Evolutionary conservation across 1,140 invertebrate species (phyloP).

Genomic region (Drusus annulatus): DNA sequence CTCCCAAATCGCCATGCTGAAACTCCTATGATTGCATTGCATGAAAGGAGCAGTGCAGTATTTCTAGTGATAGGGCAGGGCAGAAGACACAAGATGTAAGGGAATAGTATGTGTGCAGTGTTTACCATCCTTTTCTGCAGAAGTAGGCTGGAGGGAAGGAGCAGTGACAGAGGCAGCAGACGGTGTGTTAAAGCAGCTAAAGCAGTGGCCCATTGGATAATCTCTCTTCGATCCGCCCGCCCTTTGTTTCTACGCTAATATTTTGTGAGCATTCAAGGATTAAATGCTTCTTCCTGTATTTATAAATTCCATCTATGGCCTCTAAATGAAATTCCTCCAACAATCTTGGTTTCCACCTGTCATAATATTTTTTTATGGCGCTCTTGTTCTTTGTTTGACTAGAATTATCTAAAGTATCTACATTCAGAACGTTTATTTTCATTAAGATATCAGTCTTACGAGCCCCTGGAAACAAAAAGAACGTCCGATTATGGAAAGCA

Average conservation of each 20-base stretch:
- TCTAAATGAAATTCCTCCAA: slow-evolving; percentile 42
- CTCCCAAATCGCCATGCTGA: no score
- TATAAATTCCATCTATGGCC: slow-evolving; percentile 39
- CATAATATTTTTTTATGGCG: slow-evolving; percentile 52
- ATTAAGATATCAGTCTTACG: slow-evolving; percentile 57
- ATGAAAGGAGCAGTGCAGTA: no score
- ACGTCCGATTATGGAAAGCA: not conserved
- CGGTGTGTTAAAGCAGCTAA: slow-evolving; percentile 82
- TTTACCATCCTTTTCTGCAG: slow-evolving; percentile 77
- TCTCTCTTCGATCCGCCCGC: slow-evolving; percentile 51
- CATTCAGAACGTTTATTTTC: slow-evolving; percentile 50
- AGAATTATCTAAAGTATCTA: slow-evolving; percentile 57
- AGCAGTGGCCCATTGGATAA: slow-evolving; percentile 85
- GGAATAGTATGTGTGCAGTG: no score
- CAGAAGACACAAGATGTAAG: no score
- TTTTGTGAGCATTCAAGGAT: slow-evolving; percentile 39
- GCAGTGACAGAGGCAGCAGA: slow-evolving; percentile 73
- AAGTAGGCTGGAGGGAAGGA: slow-evolving; percentile 67
- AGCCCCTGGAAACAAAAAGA: slow-evolving; percentile 52
- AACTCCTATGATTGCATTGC: no score
- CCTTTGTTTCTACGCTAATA: slow-evolving; percentile 41
- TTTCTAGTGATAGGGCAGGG: no score
- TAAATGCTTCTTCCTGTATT: slow-evolving; percentile 36
- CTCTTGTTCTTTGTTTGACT: slow-evolving; percentile 51
- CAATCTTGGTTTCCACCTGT: slow-evolving; percentile 42